Base-by-base conservation (phyloP, 1,140 invertebrate species). In the Nixonia krombeini region DNA sequence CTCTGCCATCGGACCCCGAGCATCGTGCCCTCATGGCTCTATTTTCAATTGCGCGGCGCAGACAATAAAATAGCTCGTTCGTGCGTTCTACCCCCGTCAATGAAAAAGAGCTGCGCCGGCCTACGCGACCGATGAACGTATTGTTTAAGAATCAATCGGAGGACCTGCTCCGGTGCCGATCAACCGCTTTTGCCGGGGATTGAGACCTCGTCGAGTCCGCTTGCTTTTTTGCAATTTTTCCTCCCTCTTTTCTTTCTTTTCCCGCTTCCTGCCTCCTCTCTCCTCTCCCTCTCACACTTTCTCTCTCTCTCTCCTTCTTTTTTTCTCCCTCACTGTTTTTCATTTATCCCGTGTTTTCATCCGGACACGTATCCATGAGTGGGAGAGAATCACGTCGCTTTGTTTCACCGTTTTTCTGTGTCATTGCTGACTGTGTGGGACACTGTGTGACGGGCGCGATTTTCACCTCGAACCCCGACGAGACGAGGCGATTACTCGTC, bases 11-110 rank as follows among this genome's bases (percentile, higher is more conserved):
- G n/a, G 45, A 10, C 9, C 38, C 56, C 44, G 44, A 44, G 52
- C 51, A 50, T 58, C 26, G 17, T 33, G 15, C 15, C 40, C 47
- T 45, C 38, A 12, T 37, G 62, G 71, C 75, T 78, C 75, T 78
- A 76, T 59, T 75, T 77, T 74, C 75, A 78, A 78, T 79, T 78
- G 65, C 70, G 51, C 52, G 61, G 46, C 57, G 51, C 46, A 45
- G 58, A 74, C 69, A 74, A 74, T 74, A 71, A 71, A 37, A 37
- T 13, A 2, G 10, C 33, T 37, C 33, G 10, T 13, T 58, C 68
- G 59, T 3, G 45, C 21, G 17, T 28, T 8, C 40, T 2, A 7
- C 26, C 31, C 37, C 44, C 17, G n/a, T 2, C 28, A 13, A 37
- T 10, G 13, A 7, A 61, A 49, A 61, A 61, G 44, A 33, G 16